A percentile compares a stretch with the other conserved stretches of the same genome.
These are phyloP conservation scores for Stomorhina lunata DNA, from an alignment of 2,888 invertebrate genomes.

Conservation along the genomic window DNA sequence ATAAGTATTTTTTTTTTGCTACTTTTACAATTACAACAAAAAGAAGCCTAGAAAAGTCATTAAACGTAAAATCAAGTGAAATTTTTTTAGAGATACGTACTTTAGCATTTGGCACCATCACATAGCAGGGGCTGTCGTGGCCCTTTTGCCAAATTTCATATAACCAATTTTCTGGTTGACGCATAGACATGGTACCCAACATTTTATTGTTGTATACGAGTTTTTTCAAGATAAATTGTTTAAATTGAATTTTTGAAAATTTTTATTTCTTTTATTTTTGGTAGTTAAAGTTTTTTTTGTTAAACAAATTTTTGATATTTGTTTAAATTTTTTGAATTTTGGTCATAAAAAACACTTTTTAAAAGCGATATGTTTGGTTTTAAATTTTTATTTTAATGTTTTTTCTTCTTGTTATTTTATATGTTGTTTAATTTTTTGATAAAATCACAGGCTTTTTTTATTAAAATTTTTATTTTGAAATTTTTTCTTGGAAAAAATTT, in stretches of 20 bases:
- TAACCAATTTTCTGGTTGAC: constrained; percentile 82
- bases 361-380: constrained; percentile 63
- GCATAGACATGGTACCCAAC: constrained; percentile 79
- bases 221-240: constrained; percentile 63
- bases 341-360: constrained; percentile 57
- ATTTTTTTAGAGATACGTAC: constrained; percentile 79
- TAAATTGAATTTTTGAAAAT: constrained; percentile 62
- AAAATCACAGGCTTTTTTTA: constrained; percentile 53
- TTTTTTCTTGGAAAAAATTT: constrained; percentile 17
- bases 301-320: constrained; percentile 43
- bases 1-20: too few relatives aligned
- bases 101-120: constrained; percentile 85
- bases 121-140: constrained; percentile 84
- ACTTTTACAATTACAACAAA: not conserved
- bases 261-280: constrained; percentile 18
- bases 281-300: not conserved
- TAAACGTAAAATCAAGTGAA: not conserved
- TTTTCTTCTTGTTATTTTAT: constrained; percentile 15
- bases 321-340: constrained; percentile 37
- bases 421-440: constrained; percentile 27
- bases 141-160: constrained; percentile 86
- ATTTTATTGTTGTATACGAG: constrained; percentile 69
- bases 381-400: constrained; percentile 48
- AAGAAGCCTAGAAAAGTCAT: not conserved
- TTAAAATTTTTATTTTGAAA: not conserved